Evolutionary conservation across 2,113 vertebrate species (phyloP).

Genomic region (Vidua chalybeata): DNA sequence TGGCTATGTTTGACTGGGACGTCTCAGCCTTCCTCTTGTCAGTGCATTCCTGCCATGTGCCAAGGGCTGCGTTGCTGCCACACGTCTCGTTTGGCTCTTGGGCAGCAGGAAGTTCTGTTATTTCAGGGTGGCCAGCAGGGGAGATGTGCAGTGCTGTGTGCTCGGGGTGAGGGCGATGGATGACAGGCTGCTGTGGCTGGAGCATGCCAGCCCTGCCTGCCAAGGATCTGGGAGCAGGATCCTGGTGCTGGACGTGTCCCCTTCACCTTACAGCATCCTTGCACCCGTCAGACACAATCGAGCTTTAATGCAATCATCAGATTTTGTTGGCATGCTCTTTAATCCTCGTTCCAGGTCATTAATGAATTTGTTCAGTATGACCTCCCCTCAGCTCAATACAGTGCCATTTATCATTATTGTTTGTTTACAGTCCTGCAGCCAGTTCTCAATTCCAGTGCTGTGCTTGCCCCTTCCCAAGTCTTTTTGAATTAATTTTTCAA

Average conservation of each 20-base stretch:
- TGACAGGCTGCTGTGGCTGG: accelerated
- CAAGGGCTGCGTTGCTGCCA: neutral
- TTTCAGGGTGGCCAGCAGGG: neutral
- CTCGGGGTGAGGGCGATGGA: accelerated
- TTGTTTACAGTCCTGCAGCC: slow-evolving; percentile 49
- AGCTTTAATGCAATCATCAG: neutral
- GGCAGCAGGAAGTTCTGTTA: neutral
- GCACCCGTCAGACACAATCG: neutral
- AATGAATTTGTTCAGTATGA: neutral
- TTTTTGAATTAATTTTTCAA: slow-evolving; percentile 63
- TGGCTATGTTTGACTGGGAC: neutral
- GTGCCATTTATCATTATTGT: slow-evolving; percentile 18
- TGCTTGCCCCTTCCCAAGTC: slow-evolving; percentile 41
- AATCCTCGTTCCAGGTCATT: slow-evolving; percentile 1
- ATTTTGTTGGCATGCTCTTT: neutral
- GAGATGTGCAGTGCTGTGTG: neutral
- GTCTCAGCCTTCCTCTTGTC: neutral
- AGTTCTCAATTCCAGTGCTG: neutral
- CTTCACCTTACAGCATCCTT: neutral
- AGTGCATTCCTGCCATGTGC: neutral
- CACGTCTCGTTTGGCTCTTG: neutral
- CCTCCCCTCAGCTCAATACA: slow-evolving; percentile 18
- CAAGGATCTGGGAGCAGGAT: neutral
- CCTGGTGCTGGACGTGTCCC: neutral
- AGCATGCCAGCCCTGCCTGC: neutral